phyloP scores from a whole-genome alignment of 2,113 vertebrate species.

The Oryzias woworae region DNA sequence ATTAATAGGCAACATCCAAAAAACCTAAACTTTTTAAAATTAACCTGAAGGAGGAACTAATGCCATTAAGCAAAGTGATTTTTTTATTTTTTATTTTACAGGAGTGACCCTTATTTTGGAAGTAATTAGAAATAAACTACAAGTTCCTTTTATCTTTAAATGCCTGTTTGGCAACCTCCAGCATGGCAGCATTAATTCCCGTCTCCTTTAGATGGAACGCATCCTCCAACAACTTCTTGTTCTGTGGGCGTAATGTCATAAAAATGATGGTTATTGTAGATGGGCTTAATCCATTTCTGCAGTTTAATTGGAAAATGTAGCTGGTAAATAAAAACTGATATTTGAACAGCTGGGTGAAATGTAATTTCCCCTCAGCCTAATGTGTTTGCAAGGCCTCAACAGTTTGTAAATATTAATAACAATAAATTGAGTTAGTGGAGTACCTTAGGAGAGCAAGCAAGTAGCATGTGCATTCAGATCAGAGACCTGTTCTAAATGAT shows the following conservation, averaged over 20 bases:
- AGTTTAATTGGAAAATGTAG: conserved; percentile 70
- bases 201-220: conserved; percentile 9
- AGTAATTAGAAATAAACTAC: conserved; percentile 18
- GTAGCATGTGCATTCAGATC: conserved; percentile 57
- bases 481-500: conserved; percentile 65
- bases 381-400: conserved; percentile 70
- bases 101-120: conserved; percentile 5
- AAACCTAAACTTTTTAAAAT: too few relatives aligned
- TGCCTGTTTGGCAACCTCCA: background rate
- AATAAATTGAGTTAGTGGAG: conserved; percentile 74
- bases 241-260: conserved; percentile 38
- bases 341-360: conserved; percentile 73
- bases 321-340: conserved; percentile 72
- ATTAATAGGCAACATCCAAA: too few relatives aligned
- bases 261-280: conserved; percentile 52
- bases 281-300: conserved; percentile 64
- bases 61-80: background rate
- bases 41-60: too few relatives aligned
- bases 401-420: conserved; percentile 78
- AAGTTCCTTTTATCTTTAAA: conserved; percentile 11
- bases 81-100: background rate
- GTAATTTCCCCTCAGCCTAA: conserved; percentile 74
- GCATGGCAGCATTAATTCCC: conserved; percentile 1
- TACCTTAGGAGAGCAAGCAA: conserved; percentile 55
- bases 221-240: conserved; percentile 22